A percentile compares a stretch with the other conserved stretches of the same genome.
phyloP scores from a whole-genome alignment of 2,888 invertebrate species.

The Criorhina ranunculi region DNA sequence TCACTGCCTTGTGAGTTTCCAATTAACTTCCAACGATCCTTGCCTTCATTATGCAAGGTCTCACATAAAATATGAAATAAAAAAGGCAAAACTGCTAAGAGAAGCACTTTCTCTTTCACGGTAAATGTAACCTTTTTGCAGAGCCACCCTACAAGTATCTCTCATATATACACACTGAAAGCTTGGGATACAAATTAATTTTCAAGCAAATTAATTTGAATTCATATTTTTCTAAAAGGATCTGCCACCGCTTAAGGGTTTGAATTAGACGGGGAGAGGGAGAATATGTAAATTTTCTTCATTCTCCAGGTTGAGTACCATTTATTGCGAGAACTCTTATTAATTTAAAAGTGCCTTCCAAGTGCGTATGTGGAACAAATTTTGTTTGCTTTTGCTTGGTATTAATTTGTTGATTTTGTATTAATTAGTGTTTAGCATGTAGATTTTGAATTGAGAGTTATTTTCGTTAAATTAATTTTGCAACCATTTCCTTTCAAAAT shows the following conservation, averaged over 20 bases:
- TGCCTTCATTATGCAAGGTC: slow-evolving; percentile 46
- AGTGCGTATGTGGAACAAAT: slow-evolving; percentile 4
- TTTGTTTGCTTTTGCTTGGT: not conserved
- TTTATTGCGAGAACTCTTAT: slow-evolving; percentile 24
- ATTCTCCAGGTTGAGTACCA: slow-evolving; percentile 8
- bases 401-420: slow-evolving; percentile 7
- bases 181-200: slow-evolving; percentile 35
- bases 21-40: slow-evolving; percentile 39
- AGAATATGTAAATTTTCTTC: slow-evolving; percentile 15
- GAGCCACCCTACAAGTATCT: not conserved
- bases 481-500: too few relatives aligned
- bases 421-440: slow-evolving; percentile 7
- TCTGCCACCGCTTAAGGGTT: slow-evolving; percentile 7
- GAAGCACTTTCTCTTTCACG: slow-evolving; percentile 29
- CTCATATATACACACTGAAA: not conserved
- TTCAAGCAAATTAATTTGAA: slow-evolving; percentile 54
- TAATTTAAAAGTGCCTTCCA: slow-evolving; percentile 30
- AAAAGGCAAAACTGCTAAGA: slow-evolving; percentile 16
- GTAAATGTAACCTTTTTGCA: slow-evolving; percentile 31
- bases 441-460: slow-evolving; percentile 4
- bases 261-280: not conserved
- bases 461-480: not conserved
- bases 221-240: slow-evolving; percentile 41
- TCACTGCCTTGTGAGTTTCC: slow-evolving; percentile 23
- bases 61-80: slow-evolving; percentile 21